Evolutionary conservation across 2,888 invertebrate species (phyloP).

Genomic region (Sialis fuliginosa): DNA sequence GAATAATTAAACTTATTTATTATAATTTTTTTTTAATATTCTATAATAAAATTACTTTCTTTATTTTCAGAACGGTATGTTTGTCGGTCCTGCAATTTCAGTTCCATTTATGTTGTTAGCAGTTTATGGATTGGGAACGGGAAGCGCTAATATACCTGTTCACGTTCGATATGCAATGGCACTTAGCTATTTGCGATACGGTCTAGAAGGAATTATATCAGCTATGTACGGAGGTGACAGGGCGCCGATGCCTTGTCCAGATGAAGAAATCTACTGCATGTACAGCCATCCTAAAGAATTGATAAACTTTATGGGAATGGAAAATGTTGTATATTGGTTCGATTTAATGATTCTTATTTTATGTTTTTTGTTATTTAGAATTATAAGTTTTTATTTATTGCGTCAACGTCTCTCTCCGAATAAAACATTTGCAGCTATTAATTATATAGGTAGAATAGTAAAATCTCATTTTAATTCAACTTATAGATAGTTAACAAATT

Average conservation of each 20-base stretch:
- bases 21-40: neutral
- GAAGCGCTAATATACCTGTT: slow-evolving; percentile 39
- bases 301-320: slow-evolving; percentile 56
- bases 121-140: slow-evolving; percentile 73
- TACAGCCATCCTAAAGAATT: slow-evolving; percentile 58
- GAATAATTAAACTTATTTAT: neutral
- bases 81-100: slow-evolving; percentile 70
- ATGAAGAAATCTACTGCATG: slow-evolving; percentile 52
- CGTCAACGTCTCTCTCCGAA: slow-evolving; percentile 52
- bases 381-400: slow-evolving; percentile 51
- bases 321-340: slow-evolving; percentile 45
- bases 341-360: slow-evolving; percentile 43
- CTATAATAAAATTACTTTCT: slow-evolving; percentile 7
- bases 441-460: slow-evolving; percentile 49
- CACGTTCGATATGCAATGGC: slow-evolving; percentile 68
- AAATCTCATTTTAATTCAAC: slow-evolving; percentile 31
- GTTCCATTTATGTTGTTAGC: slow-evolving; percentile 81
- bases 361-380: slow-evolving; percentile 44
- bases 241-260: slow-evolving; percentile 54
- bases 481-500: neutral
- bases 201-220: slow-evolving; percentile 62
- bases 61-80: slow-evolving; percentile 60
- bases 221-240: slow-evolving; percentile 67
- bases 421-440: slow-evolving; percentile 51
- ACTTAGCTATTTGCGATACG: slow-evolving; percentile 65